phyloP scores from a whole-genome alignment of 2,113 vertebrate species.

The Coracopsis vasa region DNA sequence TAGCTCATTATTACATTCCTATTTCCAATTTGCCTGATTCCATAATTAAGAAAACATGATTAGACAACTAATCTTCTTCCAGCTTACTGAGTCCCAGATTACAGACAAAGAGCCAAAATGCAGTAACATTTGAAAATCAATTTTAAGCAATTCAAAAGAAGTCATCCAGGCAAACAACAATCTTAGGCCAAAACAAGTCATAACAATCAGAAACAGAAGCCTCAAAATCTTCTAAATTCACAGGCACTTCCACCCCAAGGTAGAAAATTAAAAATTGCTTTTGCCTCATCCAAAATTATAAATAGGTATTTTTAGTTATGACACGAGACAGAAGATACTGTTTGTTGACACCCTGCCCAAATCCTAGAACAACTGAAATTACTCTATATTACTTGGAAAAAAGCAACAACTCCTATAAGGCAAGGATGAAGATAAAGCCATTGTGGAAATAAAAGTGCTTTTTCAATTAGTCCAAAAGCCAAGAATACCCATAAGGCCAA shows the following conservation, averaged over 20 bases:
- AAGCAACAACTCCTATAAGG: neutral
- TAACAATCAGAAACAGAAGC: neutral
- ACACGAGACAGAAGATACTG: neutral
- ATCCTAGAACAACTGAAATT: neutral
- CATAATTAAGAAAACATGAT: neutral
- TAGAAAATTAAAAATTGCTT: neutral
- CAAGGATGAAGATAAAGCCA: slow-evolving; percentile 14
- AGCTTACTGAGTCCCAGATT: neutral
- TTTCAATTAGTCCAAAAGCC: neutral
- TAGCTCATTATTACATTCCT: neutral
- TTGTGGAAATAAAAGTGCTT: neutral
- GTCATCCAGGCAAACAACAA: neutral
- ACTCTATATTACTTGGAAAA: neutral
- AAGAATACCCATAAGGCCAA: neutral
- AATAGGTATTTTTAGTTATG: neutral
- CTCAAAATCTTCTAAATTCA: neutral
- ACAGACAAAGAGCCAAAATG: neutral
- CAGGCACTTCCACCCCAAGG: neutral
- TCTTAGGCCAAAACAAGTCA: neutral
- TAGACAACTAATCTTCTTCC: neutral
- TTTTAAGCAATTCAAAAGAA: neutral
- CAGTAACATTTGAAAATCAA: neutral
- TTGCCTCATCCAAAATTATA: neutral
- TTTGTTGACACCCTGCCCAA: neutral
- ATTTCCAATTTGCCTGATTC: neutral